Conservation (phyloP, 2,113 vertebrate genomes). For the Burhinus bistriatus region DNA sequence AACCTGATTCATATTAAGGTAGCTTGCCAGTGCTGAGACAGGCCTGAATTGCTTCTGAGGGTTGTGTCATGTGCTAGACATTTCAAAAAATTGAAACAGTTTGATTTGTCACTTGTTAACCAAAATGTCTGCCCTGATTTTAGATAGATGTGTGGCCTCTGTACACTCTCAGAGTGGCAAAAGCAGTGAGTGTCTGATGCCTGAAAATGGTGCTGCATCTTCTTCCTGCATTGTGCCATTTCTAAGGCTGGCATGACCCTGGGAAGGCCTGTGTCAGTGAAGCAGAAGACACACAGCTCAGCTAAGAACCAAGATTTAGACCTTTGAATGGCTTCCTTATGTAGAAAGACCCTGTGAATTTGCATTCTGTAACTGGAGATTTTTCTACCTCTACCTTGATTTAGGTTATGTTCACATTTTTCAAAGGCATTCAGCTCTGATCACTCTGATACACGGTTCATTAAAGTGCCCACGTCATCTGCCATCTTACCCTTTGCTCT, state of each 20-base stretch:
- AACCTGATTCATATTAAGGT: slow-evolving; percentile 23
- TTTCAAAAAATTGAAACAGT: not conserved
- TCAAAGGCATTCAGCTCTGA: not conserved
- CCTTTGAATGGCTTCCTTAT: not conserved
- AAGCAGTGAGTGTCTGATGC: not conserved
- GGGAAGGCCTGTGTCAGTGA: not conserved
- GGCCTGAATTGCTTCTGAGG: not conserved
- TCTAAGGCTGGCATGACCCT: not conserved
- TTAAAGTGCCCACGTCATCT: not conserved
- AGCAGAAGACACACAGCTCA: not conserved
- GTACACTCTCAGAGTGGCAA: not conserved
- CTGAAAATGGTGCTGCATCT: not conserved
- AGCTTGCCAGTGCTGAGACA: not conserved
- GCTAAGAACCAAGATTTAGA: not conserved
- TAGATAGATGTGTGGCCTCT: not conserved
- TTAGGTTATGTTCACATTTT: slow-evolving; percentile 32
- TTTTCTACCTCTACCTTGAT: slow-evolving; percentile 29
- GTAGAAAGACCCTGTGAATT: not conserved
- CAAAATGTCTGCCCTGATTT: not conserved
- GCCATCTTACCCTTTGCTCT: not conserved
- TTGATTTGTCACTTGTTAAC: not conserved
- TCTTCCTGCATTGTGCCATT: not conserved
- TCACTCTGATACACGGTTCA: not conserved
- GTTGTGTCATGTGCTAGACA: not conserved
- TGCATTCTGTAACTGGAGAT: not conserved